phyloP scores from a whole-genome alignment of 2,113 vertebrate species.

The Lycocorax pyrrhopterus region DNA sequence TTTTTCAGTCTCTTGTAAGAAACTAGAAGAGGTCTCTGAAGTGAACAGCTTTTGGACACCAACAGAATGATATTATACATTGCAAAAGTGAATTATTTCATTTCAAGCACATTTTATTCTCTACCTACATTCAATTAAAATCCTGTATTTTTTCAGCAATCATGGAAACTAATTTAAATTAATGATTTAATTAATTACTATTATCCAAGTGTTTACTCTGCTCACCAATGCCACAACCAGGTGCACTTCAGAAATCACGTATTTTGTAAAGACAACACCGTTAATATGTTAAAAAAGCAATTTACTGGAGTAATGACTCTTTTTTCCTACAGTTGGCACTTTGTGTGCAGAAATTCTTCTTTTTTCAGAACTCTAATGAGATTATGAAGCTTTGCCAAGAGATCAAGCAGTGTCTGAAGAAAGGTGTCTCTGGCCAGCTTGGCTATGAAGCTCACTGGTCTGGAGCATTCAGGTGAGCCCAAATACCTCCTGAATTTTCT shows the following conservation, averaged over 20 bases:
- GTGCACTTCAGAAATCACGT: background rate
- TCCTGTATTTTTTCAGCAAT: background rate
- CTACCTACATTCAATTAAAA: background rate
- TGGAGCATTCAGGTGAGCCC: background rate
- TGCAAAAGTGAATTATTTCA: background rate
- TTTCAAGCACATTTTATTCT: background rate
- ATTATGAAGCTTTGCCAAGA: background rate
- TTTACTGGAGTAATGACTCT: background rate
- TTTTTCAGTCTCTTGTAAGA: background rate
- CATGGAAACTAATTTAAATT: background rate
- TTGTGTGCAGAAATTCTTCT: background rate
- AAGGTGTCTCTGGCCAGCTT: background rate
- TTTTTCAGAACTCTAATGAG: background rate
- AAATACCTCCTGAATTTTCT: background rate
- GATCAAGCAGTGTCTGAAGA: background rate
- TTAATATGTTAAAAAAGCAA: background rate
- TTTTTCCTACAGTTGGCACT: background rate
- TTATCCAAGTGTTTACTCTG: background rate
- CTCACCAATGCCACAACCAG: background rate
- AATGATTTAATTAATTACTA: background rate
- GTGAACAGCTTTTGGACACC: background rate
- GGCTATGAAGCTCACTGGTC: fast-evolving
- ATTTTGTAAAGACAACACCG: background rate
- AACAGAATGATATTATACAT: background rate
- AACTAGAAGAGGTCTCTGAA: background rate